Evolutionary conservation across 2,797 vertebrate species (phyloP).

Genomic region (Ispidina picta): DNA sequence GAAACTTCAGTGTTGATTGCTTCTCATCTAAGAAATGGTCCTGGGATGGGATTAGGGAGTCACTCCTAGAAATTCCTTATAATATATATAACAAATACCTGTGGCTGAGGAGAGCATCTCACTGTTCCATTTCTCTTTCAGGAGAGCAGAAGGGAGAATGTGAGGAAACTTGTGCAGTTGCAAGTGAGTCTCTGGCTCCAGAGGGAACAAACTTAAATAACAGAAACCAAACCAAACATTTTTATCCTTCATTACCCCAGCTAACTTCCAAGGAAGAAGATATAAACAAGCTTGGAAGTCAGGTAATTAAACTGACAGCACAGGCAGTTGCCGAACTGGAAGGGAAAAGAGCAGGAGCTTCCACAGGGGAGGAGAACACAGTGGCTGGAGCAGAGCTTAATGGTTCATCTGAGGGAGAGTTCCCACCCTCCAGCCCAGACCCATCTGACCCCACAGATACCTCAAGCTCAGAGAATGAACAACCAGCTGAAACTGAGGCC

Average conservation of each 20-base stretch:
- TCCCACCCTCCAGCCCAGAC: slow-evolving; percentile 14
- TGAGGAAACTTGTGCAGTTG: slow-evolving; percentile 33
- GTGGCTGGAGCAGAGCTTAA: not conserved
- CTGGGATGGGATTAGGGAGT: not conserved
- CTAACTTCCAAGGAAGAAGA: slow-evolving; percentile 72
- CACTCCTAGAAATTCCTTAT: not conserved
- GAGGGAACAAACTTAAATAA: slow-evolving; percentile 65
- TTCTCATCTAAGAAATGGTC: not conserved
- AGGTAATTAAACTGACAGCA: slow-evolving; percentile 73
- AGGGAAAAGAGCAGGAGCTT: not conserved
- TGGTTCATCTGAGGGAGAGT: slow-evolving; percentile 6
- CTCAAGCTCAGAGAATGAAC: slow-evolving; percentile 13
- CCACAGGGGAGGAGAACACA: not conserved
- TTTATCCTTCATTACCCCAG: slow-evolving; percentile 70
- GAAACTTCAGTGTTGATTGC: not conserved
- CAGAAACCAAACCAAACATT: slow-evolving; percentile 53
- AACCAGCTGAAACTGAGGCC: not conserved
- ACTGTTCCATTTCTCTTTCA: slow-evolving; percentile 60
- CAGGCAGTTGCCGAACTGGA: slow-evolving; percentile 67
- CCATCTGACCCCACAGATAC: slow-evolving; percentile 22
- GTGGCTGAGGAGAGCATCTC: not conserved
- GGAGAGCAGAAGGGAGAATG: slow-evolving; percentile 50
- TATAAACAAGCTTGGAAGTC: slow-evolving; percentile 72
- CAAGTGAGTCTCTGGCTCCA: slow-evolving; percentile 12
- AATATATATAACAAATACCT: not conserved